Evolutionary conservation across 2,113 vertebrate species (phyloP).

Genomic region (Thermophis baileyi): DNA sequence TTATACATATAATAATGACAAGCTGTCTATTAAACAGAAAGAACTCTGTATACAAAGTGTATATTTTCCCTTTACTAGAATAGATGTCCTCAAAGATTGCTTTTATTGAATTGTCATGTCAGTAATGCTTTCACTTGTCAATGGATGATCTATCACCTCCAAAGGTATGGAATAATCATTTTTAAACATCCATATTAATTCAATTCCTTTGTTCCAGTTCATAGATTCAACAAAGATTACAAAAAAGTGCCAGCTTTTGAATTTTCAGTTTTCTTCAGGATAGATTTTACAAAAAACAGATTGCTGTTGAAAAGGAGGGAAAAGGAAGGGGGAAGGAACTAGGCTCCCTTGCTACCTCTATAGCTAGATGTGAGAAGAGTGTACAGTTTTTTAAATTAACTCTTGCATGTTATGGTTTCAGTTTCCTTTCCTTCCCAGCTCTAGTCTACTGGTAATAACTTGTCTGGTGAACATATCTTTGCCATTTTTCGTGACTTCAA

Average conservation of each 20-base stretch:
- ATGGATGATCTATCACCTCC: not conserved
- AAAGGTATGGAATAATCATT: not conserved
- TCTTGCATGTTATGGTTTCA: not conserved
- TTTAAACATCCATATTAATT: not conserved
- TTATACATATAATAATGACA: not conserved
- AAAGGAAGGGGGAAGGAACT: not conserved
- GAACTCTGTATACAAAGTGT: not conserved
- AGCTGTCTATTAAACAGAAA: not conserved
- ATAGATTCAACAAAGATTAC: not conserved
- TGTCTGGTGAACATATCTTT: not conserved
- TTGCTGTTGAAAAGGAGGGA: not conserved
- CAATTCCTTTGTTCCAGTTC: not conserved
- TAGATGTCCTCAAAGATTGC: not conserved
- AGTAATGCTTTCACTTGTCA: not conserved
- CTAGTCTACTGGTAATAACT: not conserved
- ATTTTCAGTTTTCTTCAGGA: not conserved
- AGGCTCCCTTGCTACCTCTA: not conserved
- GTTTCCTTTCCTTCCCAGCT: not conserved
- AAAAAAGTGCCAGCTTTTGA: not conserved
- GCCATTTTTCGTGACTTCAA: not conserved
- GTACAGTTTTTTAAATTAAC: not conserved
- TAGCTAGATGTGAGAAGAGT: not conserved
- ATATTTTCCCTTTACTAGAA: not conserved
- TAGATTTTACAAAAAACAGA: not conserved
- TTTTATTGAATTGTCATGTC: slow-evolving; percentile 4